Base-by-base conservation (phyloP, 2,797 vertebrate species). In the Enteromius trimaculatus region DNA sequence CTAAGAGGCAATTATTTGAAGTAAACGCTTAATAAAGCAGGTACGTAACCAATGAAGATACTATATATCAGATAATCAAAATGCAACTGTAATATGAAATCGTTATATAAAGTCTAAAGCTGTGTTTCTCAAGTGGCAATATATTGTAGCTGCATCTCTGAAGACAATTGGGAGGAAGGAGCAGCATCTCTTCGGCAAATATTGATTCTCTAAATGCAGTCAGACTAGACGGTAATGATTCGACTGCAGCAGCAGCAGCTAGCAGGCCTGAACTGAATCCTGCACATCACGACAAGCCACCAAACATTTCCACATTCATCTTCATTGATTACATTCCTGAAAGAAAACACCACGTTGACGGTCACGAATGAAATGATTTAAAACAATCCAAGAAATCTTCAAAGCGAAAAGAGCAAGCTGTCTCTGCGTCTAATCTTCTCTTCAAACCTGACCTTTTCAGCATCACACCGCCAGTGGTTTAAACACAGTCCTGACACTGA, bases 131-230 rank as follows among this genome's bases (percentile, higher is more conserved):
- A 72, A 81, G 9, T 23, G 37, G 49, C 17, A 72, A 49, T 77
- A 31, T 42, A 55, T 47, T 29, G 11, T 16, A 60, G 39, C 64
- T 58, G 55, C 19, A 72, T 16, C 29, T 23, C 58, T 44, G 2
- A 16, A 78, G 75, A 83, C 39, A 78, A 62, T 58, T 16, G 0
- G n/a, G 17, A 26, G 42, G 13, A 72, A 62, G 26, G 64, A 44
- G 39, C 29, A 8, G 42, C 23, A 58, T 44, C 34, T 64, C 76
- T 75, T 26, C 44, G 68, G 64, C n/a, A 75, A 75, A 66, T 77
- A 88, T 55, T 79, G 84, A 88, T 83, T 62, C 34, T 37, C 21
- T 71, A 81, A 85, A 79, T 34, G 47, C 49, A 19, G 65, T 53
- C 42, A 29, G 47, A 72, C 26, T 66, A 55, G 29, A 79, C 9